phyloP scores from a whole-genome alignment of 2,113 vertebrate species.

The Hypomesus transpacificus region DNA sequence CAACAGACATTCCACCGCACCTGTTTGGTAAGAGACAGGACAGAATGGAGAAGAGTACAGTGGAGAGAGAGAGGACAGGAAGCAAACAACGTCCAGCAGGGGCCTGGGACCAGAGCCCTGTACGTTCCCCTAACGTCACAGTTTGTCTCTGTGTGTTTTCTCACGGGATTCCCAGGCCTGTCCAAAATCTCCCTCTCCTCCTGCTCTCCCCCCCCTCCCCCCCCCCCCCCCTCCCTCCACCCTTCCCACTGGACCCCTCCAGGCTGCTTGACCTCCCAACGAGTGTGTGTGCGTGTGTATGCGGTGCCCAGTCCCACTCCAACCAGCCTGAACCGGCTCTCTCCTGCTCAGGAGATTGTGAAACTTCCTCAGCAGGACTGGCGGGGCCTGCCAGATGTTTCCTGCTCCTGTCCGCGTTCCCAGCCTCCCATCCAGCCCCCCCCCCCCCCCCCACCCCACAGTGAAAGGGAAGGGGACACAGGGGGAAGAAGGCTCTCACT shows the following conservation, averaged over 20 bases:
- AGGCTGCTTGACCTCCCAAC: background rate
- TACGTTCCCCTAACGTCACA: too few species aligned
- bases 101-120: too few species aligned
- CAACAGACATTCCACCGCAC: too few species aligned
- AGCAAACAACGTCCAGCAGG: too few species aligned
- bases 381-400: slow-evolving; percentile 81
- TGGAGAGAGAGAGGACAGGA: too few species aligned
- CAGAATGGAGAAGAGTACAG: too few species aligned
- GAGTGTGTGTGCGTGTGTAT: slow-evolving; percentile 12
- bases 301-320: slow-evolving; percentile 39
- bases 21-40: too few species aligned
- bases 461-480: slow-evolving; percentile 40
- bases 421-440: slow-evolving; percentile 12
- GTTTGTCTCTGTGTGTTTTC: background rate
- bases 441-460: slow-evolving; percentile 45
- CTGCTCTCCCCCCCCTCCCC: too few species aligned
- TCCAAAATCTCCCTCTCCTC: too few species aligned
- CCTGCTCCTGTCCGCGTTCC: slow-evolving; percentile 55
- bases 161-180: slow-evolving; percentile 5
- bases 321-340: slow-evolving; percentile 75
- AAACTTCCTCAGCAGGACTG: slow-evolving; percentile 84
- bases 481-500: slow-evolving; percentile 33
- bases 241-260: background rate
- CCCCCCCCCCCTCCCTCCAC: too few species aligned
- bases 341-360: slow-evolving; percentile 76